Evolutionary conservation across 2,797 vertebrate genomes (phyloP).

Genomic region (Okamejei kenojei): DNA sequence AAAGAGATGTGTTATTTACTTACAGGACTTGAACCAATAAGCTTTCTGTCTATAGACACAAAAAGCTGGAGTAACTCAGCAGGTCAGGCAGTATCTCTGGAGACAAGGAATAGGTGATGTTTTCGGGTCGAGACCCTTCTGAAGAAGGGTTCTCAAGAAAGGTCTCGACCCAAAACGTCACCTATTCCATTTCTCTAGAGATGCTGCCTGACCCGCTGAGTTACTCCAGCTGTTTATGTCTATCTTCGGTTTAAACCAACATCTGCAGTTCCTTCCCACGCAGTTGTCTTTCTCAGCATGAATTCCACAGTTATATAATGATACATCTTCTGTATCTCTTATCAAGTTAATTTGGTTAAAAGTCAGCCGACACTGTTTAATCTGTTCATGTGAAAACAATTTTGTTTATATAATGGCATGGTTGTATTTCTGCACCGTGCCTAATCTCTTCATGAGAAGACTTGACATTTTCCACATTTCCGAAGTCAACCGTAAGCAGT

Average conservation of each 20-base stretch:
- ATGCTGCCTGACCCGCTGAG: too few species aligned
- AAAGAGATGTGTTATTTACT: not conserved
- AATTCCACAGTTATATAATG: not conserved
- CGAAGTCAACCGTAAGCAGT: not conserved
- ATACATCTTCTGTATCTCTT: slow-evolving; percentile 20
- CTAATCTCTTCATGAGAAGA: slow-evolving; percentile 15
- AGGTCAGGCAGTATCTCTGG: too few species aligned
- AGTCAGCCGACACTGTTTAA: slow-evolving; percentile 69
- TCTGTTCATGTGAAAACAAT: slow-evolving; percentile 81
- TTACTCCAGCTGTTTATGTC: too few species aligned
- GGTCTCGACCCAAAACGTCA: too few species aligned
- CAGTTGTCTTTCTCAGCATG: not conserved
- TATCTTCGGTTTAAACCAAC: too few species aligned
- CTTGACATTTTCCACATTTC: slow-evolving; percentile 26
- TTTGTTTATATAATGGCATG: slow-evolving; percentile 52
- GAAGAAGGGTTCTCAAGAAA: too few species aligned
- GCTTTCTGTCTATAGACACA: not conserved
- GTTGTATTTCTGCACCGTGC: not conserved
- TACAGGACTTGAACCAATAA: not conserved
- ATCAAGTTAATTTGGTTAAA: slow-evolving; percentile 74
- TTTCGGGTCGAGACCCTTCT: too few species aligned
- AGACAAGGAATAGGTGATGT: too few species aligned
- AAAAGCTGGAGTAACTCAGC: too few species aligned
- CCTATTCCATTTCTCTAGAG: too few species aligned
- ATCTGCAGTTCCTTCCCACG: too few species aligned